A percentile compares a stretch with the other conserved stretches of the same genome.
Conservation (phyloP, 2,113 vertebrate genomes). For the Tenebrosternarchus preto region DNA sequence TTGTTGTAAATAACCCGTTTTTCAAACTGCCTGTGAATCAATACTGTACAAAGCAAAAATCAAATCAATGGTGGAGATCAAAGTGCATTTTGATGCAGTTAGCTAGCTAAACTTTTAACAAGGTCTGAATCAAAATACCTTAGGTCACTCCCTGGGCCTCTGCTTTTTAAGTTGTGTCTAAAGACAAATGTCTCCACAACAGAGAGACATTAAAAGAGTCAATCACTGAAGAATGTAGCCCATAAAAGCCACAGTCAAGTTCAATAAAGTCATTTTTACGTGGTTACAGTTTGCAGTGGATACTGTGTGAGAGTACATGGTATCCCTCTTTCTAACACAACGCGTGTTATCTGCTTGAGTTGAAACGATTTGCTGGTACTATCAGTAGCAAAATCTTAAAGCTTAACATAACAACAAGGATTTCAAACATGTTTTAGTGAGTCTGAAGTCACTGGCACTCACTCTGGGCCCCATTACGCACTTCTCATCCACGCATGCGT, state of each 20-base stretch:
- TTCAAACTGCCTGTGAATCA: conserved; percentile 52
- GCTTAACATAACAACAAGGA: not conserved
- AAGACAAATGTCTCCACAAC: conserved; percentile 69
- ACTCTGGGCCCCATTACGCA: conserved; percentile 4
- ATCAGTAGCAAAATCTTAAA: not conserved
- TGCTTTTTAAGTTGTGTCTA: conserved; percentile 59
- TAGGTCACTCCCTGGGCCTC: conserved; percentile 65
- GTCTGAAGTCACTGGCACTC: conserved; percentile 39
- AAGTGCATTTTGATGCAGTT: conserved; percentile 71
- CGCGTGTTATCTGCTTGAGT: not conserved
- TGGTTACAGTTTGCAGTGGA: conserved; percentile 61
- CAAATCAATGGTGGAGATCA: conserved; percentile 66
- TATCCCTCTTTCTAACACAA: conserved; percentile 49
- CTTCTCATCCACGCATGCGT: conserved; percentile 21
- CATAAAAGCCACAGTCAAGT: conserved; percentile 70
- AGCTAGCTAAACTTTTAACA: conserved; percentile 65
- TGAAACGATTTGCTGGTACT: not conserved
- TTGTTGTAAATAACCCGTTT: conserved; percentile 51
- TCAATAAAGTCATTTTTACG: conserved; percentile 72
- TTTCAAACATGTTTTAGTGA: not conserved
- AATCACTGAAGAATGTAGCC: conserved; percentile 69
- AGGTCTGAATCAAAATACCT: conserved; percentile 61
- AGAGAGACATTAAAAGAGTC: conserved; percentile 68
- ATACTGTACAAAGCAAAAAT: conserved; percentile 59
- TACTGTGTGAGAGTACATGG: conserved; percentile 59